Evolutionary conservation across 2,797 vertebrate genomes (phyloP).

Genomic region (Sparidentex hasta): DNA sequence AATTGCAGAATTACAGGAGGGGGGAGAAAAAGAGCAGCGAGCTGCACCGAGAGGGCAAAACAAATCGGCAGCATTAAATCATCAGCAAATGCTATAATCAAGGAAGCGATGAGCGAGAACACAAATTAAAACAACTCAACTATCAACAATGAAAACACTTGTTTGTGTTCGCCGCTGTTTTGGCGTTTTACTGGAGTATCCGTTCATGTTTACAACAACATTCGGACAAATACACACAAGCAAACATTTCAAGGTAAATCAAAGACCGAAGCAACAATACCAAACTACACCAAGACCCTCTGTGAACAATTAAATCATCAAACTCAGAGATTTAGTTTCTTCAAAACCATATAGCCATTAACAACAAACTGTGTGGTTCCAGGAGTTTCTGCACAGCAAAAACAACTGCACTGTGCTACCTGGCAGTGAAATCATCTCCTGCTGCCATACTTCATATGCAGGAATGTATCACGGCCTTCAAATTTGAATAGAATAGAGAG

Average conservation of each 20-base stretch:
- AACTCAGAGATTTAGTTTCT: background rate
- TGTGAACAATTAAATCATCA: background rate
- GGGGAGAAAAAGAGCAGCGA: background rate
- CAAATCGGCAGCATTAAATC: slow-evolving; percentile 20
- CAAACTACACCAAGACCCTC: background rate
- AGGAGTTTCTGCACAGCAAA: slow-evolving; percentile 34
- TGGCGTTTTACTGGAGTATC: background rate
- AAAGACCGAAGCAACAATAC: background rate
- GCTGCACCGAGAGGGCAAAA: slow-evolving; percentile 3
- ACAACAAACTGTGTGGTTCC: slow-evolving; percentile 8
- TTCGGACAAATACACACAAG: background rate
- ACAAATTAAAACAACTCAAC: slow-evolving; percentile 4
- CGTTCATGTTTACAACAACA: background rate
- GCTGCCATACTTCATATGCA: slow-evolving; percentile 46
- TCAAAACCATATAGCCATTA: background rate
- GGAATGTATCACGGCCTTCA: slow-evolving; percentile 39
- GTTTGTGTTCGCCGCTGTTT: background rate
- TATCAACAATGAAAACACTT: slow-evolving; percentile 19
- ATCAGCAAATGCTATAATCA: slow-evolving; percentile 13
- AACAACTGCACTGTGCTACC: slow-evolving; percentile 33
- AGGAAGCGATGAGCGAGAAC: slow-evolving; percentile 16
- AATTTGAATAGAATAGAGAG: slow-evolving; percentile 52
- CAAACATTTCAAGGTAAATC: background rate
- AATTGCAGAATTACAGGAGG: slow-evolving; percentile 19
- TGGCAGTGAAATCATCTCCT: slow-evolving; percentile 41